Conservation (phyloP, 2,888 invertebrate species). For the Noctua fimbriata region DNA sequence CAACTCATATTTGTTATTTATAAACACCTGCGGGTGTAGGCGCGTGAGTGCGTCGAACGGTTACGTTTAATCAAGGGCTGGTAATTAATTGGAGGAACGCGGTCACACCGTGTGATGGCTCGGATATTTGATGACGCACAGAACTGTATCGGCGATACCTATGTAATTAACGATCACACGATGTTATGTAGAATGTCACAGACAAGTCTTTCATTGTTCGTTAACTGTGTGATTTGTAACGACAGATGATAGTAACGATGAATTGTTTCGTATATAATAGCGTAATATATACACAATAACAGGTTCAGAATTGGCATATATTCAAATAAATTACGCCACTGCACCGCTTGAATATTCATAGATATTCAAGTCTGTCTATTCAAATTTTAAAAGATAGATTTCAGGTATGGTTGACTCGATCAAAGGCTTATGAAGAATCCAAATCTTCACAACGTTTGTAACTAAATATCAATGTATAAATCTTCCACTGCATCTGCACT, state of each 20-base stretch:
- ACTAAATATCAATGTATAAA: conserved; percentile 22
- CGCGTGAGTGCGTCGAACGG: conserved; percentile 77
- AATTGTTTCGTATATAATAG: conserved; percentile 8
- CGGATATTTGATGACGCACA: conserved; percentile 71
- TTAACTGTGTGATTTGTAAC: conserved; percentile 34
- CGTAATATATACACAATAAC: background rate
- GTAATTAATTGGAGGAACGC: conserved; percentile 77
- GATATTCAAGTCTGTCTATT: background rate
- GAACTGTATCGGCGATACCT: conserved; percentile 61
- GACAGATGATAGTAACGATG: conserved; percentile 9
- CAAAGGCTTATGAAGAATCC: conserved; percentile 29
- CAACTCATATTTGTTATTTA: conserved; percentile 78
- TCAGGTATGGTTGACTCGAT: conserved; percentile 9
- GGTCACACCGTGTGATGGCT: conserved; percentile 69
- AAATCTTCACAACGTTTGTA: conserved; percentile 4
- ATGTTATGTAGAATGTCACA: conserved; percentile 36
- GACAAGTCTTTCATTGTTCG: conserved; percentile 33
- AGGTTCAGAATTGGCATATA: background rate
- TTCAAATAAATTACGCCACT: background rate
- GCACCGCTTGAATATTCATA: conserved; percentile 4
- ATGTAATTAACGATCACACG: conserved; percentile 60
- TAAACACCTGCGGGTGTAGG: conserved; percentile 80
- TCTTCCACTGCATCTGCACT: conserved; percentile 20
- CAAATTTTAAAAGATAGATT: background rate
- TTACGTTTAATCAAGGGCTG: conserved; percentile 81